A percentile compares a stretch with the other conserved stretches of the same genome.
phyloP scores from a whole-genome alignment of 2,888 invertebrate genomes.

The Gortyna flavago region DNA sequence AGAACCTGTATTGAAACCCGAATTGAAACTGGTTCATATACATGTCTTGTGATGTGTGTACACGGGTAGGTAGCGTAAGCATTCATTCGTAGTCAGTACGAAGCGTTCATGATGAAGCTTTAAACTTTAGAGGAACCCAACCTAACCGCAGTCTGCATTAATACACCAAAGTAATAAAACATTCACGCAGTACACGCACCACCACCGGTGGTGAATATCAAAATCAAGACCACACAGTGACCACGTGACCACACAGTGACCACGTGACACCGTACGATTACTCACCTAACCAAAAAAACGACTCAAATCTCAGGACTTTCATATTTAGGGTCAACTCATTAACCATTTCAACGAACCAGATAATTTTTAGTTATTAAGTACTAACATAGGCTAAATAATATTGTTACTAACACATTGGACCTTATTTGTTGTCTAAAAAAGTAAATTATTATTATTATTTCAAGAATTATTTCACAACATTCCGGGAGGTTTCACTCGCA shows the following conservation, averaged over 20 bases:
- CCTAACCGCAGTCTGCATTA: conserved; percentile 32
- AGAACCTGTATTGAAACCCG: background rate
- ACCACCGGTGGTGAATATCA: conserved; percentile 14
- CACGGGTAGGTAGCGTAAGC: background rate
- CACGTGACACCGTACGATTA: conserved; percentile 44
- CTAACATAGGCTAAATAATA: too few relatives aligned
- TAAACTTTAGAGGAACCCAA: background rate
- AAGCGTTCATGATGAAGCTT: background rate
- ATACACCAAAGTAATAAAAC: background rate
- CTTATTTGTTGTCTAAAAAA: too few relatives aligned
- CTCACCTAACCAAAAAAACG: conserved; percentile 40
- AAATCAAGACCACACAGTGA: conserved; percentile 9
- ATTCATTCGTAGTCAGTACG: conserved; percentile 1
- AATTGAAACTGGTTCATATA: background rate
- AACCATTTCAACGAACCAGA: conserved; percentile 32
- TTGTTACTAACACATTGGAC: too few relatives aligned
- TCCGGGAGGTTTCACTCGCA: conserved; percentile 48
- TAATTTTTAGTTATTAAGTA: too few relatives aligned
- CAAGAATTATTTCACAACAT: conserved; percentile 64
- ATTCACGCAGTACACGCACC: conserved; percentile 1
- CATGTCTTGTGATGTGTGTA: background rate
- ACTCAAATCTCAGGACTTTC: conserved; percentile 4
- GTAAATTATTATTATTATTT: too few relatives aligned
- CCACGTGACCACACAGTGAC: conserved; percentile 41
- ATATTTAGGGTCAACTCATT: conserved; percentile 17